phyloP scores from a whole-genome alignment of 23 tunicate genomes.

The Corella eumyota region DNA sequence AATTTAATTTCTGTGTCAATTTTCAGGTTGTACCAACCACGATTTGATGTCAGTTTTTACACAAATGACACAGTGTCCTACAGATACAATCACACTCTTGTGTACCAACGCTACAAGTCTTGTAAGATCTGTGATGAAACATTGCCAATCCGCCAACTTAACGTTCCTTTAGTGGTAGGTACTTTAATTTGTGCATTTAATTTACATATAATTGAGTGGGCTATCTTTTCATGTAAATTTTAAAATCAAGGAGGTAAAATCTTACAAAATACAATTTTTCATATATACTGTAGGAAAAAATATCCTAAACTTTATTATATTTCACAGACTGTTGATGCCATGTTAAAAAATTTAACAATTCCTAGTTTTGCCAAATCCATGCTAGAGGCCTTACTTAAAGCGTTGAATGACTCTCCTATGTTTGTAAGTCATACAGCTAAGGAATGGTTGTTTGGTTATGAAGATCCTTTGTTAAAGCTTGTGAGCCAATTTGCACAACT shows the following conservation, averaged over 20 bases:
- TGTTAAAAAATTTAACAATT: too few relatives aligned
- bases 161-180: conserved; percentile 51
- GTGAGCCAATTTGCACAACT: conserved; percentile 11
- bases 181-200: not conserved
- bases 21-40: conserved; percentile 42
- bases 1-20: not conserved
- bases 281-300: too few relatives aligned
- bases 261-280: too few relatives aligned
- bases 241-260: too few relatives aligned
- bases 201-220: not conserved
- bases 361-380: conserved; percentile 1
- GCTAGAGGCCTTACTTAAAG: not conserved
- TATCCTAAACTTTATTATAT: too few relatives aligned
- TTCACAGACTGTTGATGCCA: too few relatives aligned
- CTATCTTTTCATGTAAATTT: not conserved
- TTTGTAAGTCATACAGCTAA: conserved; percentile 57
- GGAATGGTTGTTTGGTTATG: conserved; percentile 74
- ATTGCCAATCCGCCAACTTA: conserved; percentile 51
- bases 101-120: too few relatives aligned
- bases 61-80: conserved; percentile 61
- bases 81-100: conserved; percentile 85
- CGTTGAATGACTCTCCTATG: conserved; percentile 16
- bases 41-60: conserved; percentile 57
- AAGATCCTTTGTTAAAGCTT: conserved; percentile 32
- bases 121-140: too few relatives aligned